phyloP scores from a whole-genome alignment of 2,797 vertebrate genomes.

The Crocidura indochinensis region DNA sequence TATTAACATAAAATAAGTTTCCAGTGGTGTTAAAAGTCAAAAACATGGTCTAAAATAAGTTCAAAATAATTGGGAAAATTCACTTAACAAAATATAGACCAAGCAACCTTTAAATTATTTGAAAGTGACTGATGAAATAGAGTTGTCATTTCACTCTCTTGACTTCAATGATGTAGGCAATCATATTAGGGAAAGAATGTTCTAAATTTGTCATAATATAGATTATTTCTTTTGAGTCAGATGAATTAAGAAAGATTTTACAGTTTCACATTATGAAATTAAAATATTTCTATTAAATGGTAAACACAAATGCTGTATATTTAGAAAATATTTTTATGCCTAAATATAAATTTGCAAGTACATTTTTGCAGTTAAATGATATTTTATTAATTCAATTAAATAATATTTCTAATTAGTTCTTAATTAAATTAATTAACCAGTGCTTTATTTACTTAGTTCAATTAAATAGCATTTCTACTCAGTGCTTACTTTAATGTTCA shows the following conservation, averaged over 20 bases:
- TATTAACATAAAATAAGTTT: neutral
- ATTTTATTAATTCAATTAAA: conserved; percentile 53
- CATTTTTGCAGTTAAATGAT: neutral
- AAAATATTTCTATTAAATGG: conserved; percentile 21
- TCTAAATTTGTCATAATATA: neutral
- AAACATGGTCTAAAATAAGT: neutral
- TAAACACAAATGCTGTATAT: conserved; percentile 22
- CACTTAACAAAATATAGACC: neutral
- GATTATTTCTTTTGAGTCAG: conserved; percentile 40
- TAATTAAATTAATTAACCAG: conserved; percentile 29
- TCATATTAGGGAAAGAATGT: neutral
- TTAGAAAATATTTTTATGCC: neutral
- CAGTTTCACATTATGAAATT: conserved; percentile 39
- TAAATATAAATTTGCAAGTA: conserved; percentile 47
- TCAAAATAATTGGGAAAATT: neutral
- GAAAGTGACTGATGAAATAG: neutral
- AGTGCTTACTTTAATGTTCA: conserved; percentile 53
- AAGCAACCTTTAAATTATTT: conserved; percentile 8
- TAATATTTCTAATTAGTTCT: conserved; percentile 25
- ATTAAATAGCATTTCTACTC: conserved; percentile 27
- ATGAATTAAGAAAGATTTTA: conserved; percentile 15
- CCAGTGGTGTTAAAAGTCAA: neutral
- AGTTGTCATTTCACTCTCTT: neutral
- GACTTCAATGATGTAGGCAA: neutral
- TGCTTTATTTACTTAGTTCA: conserved; percentile 27